Base-by-base conservation (phyloP, 2,113 vertebrate genomes). In the Pelobates fuscus region DNA sequence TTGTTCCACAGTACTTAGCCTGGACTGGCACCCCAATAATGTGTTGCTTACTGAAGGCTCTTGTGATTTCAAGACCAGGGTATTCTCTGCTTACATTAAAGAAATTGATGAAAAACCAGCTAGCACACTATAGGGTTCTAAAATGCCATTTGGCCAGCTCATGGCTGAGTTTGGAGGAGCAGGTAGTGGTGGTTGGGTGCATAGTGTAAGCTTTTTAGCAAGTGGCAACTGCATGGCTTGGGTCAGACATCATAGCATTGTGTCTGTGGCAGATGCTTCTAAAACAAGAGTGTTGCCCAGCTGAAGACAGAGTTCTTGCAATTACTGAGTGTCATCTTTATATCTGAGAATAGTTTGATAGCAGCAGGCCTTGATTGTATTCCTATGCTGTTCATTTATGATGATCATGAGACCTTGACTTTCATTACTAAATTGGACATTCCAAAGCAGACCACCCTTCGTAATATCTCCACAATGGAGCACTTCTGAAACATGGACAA, bases 401-500 rank as follows among this genome's bases (percentile, higher is more conserved):
- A 98, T 3, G 97, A 98, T 17, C 92, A 91, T 1, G 97, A 95
- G 73, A 77, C 84, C 62, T 84, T 99, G 91, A 94, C 90, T 57
- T 98, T 99, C 29, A 88, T 96, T 80, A 96, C 96, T 20, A 98
- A 98, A 86, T 90, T 99, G 2, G 97, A 99, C 88, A 93, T 99
- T 81, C 97, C 97, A 11, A 99, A 99, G 85, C 97, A 98, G 88
- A 98, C 94, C 84, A 96, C 98, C 81, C 95, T 98, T 80, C 96
- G 97, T 84, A 99, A 97, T 71, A 98, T 99, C 85, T 99, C 97
- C 0, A 97, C 97, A 75, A 99, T 99, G 97, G 97, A 99, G 41
- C 97, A 96, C 82, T 99, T 99, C 89, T 94, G 95, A 55, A 99
- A 98, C 89, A 98, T 99, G 97, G 97, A 99, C 79, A 98, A 98